phyloP scores from a whole-genome alignment of 2,797 vertebrate species.

The Hapalemur alaotrensis region DNA sequence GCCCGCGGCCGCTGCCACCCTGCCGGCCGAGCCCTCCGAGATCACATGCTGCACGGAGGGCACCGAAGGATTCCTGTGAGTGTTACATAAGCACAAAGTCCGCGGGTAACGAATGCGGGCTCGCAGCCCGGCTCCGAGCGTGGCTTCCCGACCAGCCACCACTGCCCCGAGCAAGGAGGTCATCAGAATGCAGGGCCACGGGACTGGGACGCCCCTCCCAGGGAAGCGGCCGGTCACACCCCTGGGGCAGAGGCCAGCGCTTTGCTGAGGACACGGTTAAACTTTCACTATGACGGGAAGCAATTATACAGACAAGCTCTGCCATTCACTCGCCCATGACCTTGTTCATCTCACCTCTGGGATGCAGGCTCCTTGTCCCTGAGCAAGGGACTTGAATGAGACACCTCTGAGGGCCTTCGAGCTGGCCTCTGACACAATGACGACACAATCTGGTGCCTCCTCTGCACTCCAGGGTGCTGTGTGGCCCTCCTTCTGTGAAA shows the following conservation, averaged over 20 bases:
- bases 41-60: constrained; percentile 28
- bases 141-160: background rate
- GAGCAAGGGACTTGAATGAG: background rate
- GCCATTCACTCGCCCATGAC: background rate
- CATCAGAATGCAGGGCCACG: constrained; percentile 32
- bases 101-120: constrained; percentile 55
- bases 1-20: background rate
- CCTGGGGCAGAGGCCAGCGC: background rate
- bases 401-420: background rate
- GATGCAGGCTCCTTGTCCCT: background rate
- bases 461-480: background rate
- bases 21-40: background rate
- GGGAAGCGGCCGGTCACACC: background rate
- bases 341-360: background rate
- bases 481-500: background rate
- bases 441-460: background rate
- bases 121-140: constrained; percentile 37
- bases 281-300: background rate
- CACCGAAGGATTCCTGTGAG: background rate
- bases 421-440: background rate
- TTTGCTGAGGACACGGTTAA: background rate
- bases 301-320: background rate
- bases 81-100: constrained; percentile 35
- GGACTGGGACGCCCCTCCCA: background rate
- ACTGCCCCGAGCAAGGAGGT: constrained; percentile 65